Percentiles rank a stretch among this genome's conserved stretches.
phyloP scores from a whole-genome alignment of 2,888 invertebrate species.

The Camptogramma bilineatum region DNA sequence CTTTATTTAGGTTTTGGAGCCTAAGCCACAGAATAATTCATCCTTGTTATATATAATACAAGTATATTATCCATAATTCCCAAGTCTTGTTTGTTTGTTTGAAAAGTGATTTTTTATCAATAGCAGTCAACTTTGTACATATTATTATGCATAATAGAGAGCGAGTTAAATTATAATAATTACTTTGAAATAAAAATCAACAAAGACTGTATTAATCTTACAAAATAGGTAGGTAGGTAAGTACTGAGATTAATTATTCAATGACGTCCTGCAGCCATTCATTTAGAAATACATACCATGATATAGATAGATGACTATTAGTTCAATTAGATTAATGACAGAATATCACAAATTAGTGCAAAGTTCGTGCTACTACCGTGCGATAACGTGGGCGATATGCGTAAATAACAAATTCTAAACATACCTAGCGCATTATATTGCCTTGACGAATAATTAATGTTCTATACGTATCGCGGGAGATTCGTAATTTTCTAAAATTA shows the following conservation, averaged over 20 bases:
- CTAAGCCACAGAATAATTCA: no score
- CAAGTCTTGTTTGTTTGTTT: no score
- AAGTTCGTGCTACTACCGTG: conserved; percentile 50
- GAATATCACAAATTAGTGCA: conserved; percentile 48
- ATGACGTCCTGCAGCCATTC: conserved; percentile 33
- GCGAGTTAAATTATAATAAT: background rate
- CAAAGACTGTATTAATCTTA: background rate
- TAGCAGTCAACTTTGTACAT: no score
- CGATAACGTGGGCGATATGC: conserved; percentile 47
- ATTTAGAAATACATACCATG: conserved; percentile 17
- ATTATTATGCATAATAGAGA: no score
- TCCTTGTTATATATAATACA: no score
- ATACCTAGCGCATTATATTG: conserved; percentile 41
- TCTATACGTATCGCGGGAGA: background rate
- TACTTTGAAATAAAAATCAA: background rate
- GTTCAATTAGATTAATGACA: conserved; percentile 35
- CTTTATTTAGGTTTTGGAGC: no score
- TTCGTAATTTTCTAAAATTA: background rate
- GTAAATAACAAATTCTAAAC: conserved; percentile 47
- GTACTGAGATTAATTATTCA: conserved; percentile 20
- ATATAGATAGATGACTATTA: conserved; percentile 20
- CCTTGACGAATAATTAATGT: conserved; percentile 26
- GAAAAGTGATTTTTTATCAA: no score
- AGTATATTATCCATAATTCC: no score
- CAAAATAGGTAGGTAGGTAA: conserved; percentile 1